These are phyloP conservation scores for Dicyrtoma fusca DNA, from an alignment of 2,888 invertebrate genomes.

Conservation along the genomic window DNA sequence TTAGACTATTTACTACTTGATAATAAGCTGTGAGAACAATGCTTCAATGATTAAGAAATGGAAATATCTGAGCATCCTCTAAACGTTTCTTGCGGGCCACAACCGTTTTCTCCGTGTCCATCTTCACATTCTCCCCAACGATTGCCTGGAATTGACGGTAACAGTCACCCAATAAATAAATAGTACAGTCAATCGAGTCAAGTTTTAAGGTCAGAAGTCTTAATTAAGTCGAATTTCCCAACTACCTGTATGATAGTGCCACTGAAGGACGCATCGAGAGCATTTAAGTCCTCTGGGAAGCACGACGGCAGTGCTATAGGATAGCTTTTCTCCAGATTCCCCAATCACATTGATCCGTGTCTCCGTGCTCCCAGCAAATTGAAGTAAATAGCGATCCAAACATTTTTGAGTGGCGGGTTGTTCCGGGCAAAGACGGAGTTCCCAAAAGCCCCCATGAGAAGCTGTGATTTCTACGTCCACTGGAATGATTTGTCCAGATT, in stretches of 20 bases:
- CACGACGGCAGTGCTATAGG: conserved; percentile 7
- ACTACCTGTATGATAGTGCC: conserved; percentile 41
- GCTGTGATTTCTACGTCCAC: conserved; percentile 59
- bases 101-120: conserved; percentile 3
- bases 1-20: too few species aligned
- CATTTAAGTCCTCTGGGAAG: conserved; percentile 15
- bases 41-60: conserved; percentile 30
- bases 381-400: conserved; percentile 46
- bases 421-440: conserved; percentile 58
- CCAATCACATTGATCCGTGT: background rate
- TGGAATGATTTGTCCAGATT: conserved; percentile 56
- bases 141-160: too few species aligned
- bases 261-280: conserved; percentile 26
- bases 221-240: too few species aligned
- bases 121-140: conserved; percentile 31
- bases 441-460: conserved; percentile 59
- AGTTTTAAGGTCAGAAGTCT: too few species aligned
- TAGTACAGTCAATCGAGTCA: too few species aligned
- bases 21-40: background rate
- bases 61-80: conserved; percentile 43
- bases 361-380: conserved; percentile 12
- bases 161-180: too few species aligned
- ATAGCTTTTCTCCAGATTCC: conserved; percentile 1
- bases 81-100: conserved; percentile 47
- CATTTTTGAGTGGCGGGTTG: conserved; percentile 58